phyloP scores from a whole-genome alignment of 1,140 invertebrate genomes.

The Apocrypta bakeri region DNA sequence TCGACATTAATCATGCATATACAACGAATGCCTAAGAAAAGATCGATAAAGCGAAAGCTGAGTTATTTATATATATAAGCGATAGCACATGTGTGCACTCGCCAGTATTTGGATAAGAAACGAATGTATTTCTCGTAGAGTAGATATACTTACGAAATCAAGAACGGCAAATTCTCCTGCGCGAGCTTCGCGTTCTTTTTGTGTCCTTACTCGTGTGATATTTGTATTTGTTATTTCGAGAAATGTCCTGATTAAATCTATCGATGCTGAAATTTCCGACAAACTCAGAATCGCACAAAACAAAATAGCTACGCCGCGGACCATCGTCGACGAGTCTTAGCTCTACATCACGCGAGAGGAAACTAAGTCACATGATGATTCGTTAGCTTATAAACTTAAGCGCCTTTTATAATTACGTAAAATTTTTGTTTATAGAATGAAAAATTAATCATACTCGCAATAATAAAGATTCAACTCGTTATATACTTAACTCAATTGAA shows the following conservation, averaged over 20 bases:
- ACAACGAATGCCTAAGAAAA: too few species aligned
- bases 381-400: too few species aligned
- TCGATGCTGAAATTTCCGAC: neutral
- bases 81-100: too few species aligned
- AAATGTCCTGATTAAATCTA: neutral
- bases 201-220: conserved; percentile 4
- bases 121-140: too few species aligned
- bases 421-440: too few species aligned
- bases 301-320: neutral
- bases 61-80: too few species aligned
- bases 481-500: neutral
- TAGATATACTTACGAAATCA: conserved; percentile 29
- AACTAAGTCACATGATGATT: neutral
- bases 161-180: neutral
- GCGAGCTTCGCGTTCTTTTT: neutral
- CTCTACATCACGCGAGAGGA: neutral
- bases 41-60: too few species aligned
- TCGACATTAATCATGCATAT: too few species aligned
- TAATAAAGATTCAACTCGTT: neutral
- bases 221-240: neutral
- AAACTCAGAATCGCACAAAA: neutral
- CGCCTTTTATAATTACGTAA: too few species aligned
- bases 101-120: too few species aligned
- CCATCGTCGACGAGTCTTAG: neutral
- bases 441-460: too few species aligned